These are phyloP conservation scores for Synanthedon vespiformis DNA, from an alignment of 2,888 invertebrate genomes.

Conservation along the genomic window DNA sequence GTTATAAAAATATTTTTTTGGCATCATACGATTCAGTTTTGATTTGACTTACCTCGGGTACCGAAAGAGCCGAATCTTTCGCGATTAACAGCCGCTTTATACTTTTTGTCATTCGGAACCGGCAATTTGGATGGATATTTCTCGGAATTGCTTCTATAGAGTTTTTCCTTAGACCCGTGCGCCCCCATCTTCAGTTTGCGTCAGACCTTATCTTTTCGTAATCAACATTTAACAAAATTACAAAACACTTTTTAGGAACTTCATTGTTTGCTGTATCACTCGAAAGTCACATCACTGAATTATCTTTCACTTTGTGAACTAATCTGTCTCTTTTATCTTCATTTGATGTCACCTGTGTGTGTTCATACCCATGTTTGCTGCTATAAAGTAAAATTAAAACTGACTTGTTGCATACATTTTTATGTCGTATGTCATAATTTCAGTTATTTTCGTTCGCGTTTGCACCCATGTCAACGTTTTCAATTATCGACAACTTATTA, in stretches of 20 bases:
- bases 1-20: too few relatives aligned
- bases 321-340: constrained; percentile 3
- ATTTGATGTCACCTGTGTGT: not conserved
- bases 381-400: not conserved
- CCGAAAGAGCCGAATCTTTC: constrained; percentile 79
- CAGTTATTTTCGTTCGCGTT: constrained; percentile 3
- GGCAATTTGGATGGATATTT: constrained; percentile 68
- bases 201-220: constrained; percentile 19
- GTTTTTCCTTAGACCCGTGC: constrained; percentile 81
- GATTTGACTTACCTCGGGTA: constrained; percentile 69
- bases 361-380: not conserved
- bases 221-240: not conserved
- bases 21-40: not conserved
- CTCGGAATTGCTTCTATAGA: constrained; percentile 75
- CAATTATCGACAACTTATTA: constrained; percentile 3
- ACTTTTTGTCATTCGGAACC: constrained; percentile 68
- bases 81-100: constrained; percentile 72
- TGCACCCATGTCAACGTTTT: constrained; percentile 1
- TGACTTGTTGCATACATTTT: not conserved
- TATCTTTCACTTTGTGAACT: not conserved
- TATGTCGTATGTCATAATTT: constrained; percentile 27
- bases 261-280: constrained; percentile 22
- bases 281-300: constrained; percentile 30
- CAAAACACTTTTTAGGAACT: constrained; percentile 29
- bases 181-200: constrained; percentile 74